These are phyloP conservation scores for Itoplectis maculator DNA, from an alignment of 2,888 invertebrate genomes.

Conservation along the genomic window DNA sequence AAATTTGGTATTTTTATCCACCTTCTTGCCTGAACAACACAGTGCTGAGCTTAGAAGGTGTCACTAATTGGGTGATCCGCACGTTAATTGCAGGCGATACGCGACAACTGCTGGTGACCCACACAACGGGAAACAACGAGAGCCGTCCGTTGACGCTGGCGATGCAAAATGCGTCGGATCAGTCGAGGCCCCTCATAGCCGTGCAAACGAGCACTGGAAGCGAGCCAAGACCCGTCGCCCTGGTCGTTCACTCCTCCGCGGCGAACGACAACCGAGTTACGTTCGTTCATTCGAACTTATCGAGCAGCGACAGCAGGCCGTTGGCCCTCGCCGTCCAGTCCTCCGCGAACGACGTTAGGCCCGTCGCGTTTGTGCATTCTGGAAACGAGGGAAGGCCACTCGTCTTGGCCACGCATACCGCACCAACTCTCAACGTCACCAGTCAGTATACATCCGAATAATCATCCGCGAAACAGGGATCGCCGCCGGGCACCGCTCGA, in stretches of 20 bases:
- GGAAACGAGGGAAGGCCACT: slow-evolving; percentile 81
- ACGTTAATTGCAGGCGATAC: too few relatives aligned
- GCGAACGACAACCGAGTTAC: slow-evolving; percentile 83
- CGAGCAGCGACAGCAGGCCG: slow-evolving; percentile 82
- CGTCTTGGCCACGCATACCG: slow-evolving; percentile 80
- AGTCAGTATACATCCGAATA: slow-evolving; percentile 74
- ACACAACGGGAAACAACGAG: slow-evolving; percentile 80
- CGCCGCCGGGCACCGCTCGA: too few relatives aligned
- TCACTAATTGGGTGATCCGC: too few relatives aligned
- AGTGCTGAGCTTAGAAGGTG: too few relatives aligned
- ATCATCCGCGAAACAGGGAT: not conserved
- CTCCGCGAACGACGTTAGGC: slow-evolving; percentile 80
- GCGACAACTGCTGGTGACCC: slow-evolving; percentile 81
- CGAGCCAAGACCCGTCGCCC: slow-evolving; percentile 82
- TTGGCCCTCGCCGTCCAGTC: slow-evolving; percentile 83
- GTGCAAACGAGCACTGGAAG: slow-evolving; percentile 82
- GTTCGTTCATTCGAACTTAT: slow-evolving; percentile 82
- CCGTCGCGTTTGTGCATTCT: slow-evolving; percentile 82
- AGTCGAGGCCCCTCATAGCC: slow-evolving; percentile 79
- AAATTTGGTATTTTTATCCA: too few relatives aligned
- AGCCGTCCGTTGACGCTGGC: slow-evolving; percentile 79
- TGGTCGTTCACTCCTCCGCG: slow-evolving; percentile 82
- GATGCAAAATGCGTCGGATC: slow-evolving; percentile 79
- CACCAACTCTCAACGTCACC: slow-evolving; percentile 81
- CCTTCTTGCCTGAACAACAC: too few relatives aligned